Evolutionary conservation across 2,113 vertebrate genomes (phyloP).

Genomic region (Pica pica): DNA sequence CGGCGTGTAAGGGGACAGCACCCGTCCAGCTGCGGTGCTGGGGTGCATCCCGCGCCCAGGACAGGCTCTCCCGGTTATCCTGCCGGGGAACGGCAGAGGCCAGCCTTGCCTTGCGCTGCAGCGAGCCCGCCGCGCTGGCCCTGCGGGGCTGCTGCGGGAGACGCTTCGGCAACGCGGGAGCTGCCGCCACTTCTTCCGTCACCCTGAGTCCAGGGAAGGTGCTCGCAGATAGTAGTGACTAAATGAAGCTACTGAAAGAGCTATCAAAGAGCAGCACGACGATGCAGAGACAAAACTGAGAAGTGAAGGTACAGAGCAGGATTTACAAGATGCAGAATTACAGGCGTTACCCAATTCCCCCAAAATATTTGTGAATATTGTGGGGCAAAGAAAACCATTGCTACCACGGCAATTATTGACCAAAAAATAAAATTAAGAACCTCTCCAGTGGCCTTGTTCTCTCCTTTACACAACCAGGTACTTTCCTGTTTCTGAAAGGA

Average conservation of each 20-base stretch:
- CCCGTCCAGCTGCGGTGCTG: accelerated
- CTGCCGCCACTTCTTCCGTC: accelerated
- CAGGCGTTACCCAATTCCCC: too few relatives aligned
- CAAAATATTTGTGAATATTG: accelerated
- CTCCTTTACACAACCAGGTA: neutral
- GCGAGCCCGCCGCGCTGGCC: neutral
- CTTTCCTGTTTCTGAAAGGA: neutral
- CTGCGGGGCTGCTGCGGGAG: too few relatives aligned
- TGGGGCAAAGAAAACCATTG: accelerated
- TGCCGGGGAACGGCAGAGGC: neutral
- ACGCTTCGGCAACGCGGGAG: accelerated
- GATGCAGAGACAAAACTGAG: accelerated
- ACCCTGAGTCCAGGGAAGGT: accelerated
- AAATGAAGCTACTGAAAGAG: accelerated
- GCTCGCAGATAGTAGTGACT: accelerated
- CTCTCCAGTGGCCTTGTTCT: neutral
- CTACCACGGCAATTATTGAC: neutral
- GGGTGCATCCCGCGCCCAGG: accelerated
- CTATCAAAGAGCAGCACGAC: neutral
- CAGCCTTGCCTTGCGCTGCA: neutral
- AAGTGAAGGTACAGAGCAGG: neutral
- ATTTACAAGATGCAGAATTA: neutral
- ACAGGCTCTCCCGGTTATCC: neutral
- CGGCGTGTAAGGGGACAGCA: neutral
- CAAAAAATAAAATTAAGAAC: neutral